Conservation (phyloP, 2,888 invertebrate species). For the Caenorhabditis sp. region DNA sequence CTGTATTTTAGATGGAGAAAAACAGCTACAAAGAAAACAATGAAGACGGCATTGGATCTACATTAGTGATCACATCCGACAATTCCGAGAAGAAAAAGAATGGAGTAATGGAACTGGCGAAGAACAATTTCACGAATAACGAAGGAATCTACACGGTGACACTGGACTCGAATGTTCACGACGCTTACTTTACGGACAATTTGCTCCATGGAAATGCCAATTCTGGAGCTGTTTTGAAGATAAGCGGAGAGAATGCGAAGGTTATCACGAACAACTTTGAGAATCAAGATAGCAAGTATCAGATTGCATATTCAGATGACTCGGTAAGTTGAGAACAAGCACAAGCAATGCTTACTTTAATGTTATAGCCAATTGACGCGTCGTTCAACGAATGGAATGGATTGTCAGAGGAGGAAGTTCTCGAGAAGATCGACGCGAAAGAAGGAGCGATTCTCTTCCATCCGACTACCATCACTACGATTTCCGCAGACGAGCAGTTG, state of each 20-base stretch:
- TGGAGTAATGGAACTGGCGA: constrained; percentile 41
- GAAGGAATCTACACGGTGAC: constrained; percentile 58
- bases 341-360: background rate
- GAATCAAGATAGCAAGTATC: constrained; percentile 59
- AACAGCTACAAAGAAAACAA: constrained; percentile 52
- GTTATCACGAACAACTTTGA: constrained; percentile 64
- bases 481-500: constrained; percentile 32
- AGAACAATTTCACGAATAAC: constrained; percentile 55
- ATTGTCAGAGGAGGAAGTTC: constrained; percentile 26
- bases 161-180: constrained; percentile 43
- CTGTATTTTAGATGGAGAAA: constrained; percentile 45
- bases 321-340: constrained; percentile 26
- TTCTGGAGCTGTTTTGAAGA: constrained; percentile 63
- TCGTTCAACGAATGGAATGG: constrained; percentile 67
- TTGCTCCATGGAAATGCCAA: constrained; percentile 55
- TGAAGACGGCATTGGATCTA: constrained; percentile 49
- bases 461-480: constrained; percentile 8
- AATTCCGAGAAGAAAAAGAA: constrained; percentile 27
- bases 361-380: constrained; percentile 60
- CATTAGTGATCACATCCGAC: constrained; percentile 48
- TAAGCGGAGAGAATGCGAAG: constrained; percentile 54
- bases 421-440: constrained; percentile 48
- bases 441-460: constrained; percentile 24
- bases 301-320: constrained; percentile 60
- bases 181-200: constrained; percentile 55